Conservation (phyloP, 2,797 vertebrate genomes). For the Dermochelys coriacea region DNA sequence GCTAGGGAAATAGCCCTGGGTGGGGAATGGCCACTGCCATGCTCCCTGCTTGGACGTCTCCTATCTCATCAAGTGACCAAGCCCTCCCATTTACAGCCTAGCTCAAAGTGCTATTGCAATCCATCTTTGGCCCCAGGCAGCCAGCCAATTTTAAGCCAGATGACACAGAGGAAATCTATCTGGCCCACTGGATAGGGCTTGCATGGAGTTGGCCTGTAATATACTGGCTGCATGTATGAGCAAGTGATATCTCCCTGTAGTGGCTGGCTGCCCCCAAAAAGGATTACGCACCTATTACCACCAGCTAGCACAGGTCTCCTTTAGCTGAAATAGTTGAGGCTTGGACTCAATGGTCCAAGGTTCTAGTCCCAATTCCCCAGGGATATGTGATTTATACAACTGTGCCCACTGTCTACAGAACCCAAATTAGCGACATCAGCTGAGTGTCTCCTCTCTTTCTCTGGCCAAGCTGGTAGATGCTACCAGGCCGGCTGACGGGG, state of each 20-base stretch:
- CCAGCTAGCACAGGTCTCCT: background rate
- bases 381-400: background rate
- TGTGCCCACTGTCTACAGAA: too few relatives aligned
- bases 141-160: background rate
- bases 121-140: background rate
- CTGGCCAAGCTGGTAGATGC: background rate
- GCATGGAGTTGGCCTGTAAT: background rate
- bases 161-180: background rate
- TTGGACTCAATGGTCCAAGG: background rate
- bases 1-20: too few relatives aligned
- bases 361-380: background rate
- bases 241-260: too few relatives aligned
- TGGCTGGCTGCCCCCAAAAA: background rate
- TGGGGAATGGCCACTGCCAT: too few relatives aligned
- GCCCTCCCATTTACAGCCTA: background rate
- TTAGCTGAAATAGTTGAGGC: background rate
- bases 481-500: too few relatives aligned
- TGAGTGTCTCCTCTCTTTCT: too few relatives aligned
- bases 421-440: background rate
- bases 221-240: background rate
- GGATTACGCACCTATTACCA: too few relatives aligned
- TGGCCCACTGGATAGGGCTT: background rate
- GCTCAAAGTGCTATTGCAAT: background rate
- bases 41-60: too few relatives aligned
- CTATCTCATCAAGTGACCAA: too few relatives aligned